Evolutionary conservation across 2,888 invertebrate genomes (phyloP).

Genomic region (Pherbina coryleti): DNA sequence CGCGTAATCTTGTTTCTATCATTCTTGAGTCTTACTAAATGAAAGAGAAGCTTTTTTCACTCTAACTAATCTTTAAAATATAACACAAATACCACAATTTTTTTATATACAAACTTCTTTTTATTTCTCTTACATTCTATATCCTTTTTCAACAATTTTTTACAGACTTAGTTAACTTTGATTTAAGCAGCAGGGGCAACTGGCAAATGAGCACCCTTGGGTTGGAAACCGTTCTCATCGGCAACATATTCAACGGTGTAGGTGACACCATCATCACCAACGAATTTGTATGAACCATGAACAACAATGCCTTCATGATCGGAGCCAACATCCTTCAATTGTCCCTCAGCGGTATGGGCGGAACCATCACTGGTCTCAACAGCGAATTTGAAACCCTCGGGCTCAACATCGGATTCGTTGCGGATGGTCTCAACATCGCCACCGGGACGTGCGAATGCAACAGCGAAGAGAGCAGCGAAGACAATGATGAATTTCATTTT

Average conservation of each 20-base stretch:
- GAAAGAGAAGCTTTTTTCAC: too few species aligned
- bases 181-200: background rate
- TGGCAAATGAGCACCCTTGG: constrained; percentile 39
- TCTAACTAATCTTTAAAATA: too few species aligned
- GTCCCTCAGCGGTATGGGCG: constrained; percentile 56
- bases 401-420: constrained; percentile 33
- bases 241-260: constrained; percentile 54
- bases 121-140: background rate
- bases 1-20: too few species aligned
- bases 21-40: too few species aligned
- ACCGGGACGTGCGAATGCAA: constrained; percentile 51
- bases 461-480: constrained; percentile 54
- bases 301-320: constrained; percentile 61
- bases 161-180: background rate
- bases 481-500: constrained; percentile 65
- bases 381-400: constrained; percentile 39
- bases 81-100: too few species aligned
- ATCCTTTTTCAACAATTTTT: background rate
- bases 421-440: constrained; percentile 36
- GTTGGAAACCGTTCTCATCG: constrained; percentile 53
- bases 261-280: constrained; percentile 51
- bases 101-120: too few species aligned
- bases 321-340: constrained; percentile 54
- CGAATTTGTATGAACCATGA: constrained; percentile 55
- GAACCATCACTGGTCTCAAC: constrained; percentile 64